Base-by-base conservation (phyloP, 2,888 invertebrate species). In the Achlya flavicornis region DNA sequence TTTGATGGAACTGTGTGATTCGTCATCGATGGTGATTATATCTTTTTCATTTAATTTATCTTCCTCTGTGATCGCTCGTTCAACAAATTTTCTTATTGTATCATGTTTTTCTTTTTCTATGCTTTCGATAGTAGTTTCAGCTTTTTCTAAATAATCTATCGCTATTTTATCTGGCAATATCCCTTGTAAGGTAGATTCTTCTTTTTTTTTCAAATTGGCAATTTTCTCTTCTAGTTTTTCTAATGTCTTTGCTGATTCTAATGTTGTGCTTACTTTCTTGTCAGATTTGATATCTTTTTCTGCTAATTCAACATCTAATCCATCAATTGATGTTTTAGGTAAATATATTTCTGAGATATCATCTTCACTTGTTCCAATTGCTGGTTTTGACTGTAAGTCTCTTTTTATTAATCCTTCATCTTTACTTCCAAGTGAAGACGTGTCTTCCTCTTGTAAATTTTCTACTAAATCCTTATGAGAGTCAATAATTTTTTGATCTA, bases 141-240 rank as follows among this genome's bases (percentile, higher is more conserved):
- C 68, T 41, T 41, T 12, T 41, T 41, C 41, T 41, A 12, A 12
- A 41, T 41, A 12, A 4, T 41, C 3, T 66, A 75, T 69, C 64
- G 66, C 72, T 14, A 64, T 64, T 71, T 67, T 69, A 64, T 67
- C 66, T 0, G 66, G 69, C 67, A 74, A 68, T 35, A 72, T 70
- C 48, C 71, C 73, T 66, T 69, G 64, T 62, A 75, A 12, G 66
- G 72, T 53, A 16, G 63, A 74, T 43, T 83, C 82, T 66, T 88
- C 90, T 72, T 82, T 88, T 68, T 79, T 85, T 70, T 89, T 92
- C 43, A 93, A 72, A 64, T 89, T 86, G 4, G 89, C 79, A 35
- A 92, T 87, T 83, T 91, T 92, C 81, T 93, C 93, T 80, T 93
- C 93, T 35, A 93, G 73, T 65, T 90, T 92, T 84, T 93, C 93